Evolutionary conservation across 2,797 vertebrate species (phyloP), one percentile per base, ranked within the genome.

Genomic region (Melanotaenia parkinsoni): DNA sequence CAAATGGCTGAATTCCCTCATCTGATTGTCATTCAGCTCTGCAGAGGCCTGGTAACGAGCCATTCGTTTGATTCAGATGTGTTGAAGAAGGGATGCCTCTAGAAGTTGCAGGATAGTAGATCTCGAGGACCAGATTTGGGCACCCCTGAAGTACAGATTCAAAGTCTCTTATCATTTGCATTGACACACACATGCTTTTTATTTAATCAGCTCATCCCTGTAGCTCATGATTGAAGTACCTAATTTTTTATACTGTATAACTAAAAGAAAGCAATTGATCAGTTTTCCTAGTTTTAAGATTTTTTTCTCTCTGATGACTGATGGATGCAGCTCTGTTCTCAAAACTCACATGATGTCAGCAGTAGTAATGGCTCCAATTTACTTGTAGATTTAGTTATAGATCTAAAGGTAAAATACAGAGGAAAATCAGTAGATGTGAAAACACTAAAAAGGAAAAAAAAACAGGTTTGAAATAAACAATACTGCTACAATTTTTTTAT

Each of bases 201-300:
- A 83, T 81, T 78, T 71, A 58, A 24, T 81, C 67, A 63, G 63
- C 47, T 30, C 71, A 63, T 63, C 72, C 12, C 28, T 68, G 68
- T 81, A 80, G 83, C 79, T 88, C 78, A 79, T 65, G 58, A 62
- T 60, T 18, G 63, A 59, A 58, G 71, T 75, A 82, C 67, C 18
- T 63, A n/a, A 35, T 50, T 24, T 50, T 67, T 24, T 60, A 14
- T n/a, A n/a, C 37, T n/a, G n/a, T 65, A 8, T 32, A 40, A 60
- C 1, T 13, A 20, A 9, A 0, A 22, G 60, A 30, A 54, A 0
- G 20, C 24, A 2, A 35, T 16, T 51, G 53, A 53, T 58, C n/a
- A 43, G 1, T 65, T 26, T 47, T 58, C 18, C 10, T 9, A 11
- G 12, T 32, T 51, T 4, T 33, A 53, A 5, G 24, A 0, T 0